Conservation (phyloP, 2,888 invertebrate genomes). For the Augiades crinisus region DNA sequence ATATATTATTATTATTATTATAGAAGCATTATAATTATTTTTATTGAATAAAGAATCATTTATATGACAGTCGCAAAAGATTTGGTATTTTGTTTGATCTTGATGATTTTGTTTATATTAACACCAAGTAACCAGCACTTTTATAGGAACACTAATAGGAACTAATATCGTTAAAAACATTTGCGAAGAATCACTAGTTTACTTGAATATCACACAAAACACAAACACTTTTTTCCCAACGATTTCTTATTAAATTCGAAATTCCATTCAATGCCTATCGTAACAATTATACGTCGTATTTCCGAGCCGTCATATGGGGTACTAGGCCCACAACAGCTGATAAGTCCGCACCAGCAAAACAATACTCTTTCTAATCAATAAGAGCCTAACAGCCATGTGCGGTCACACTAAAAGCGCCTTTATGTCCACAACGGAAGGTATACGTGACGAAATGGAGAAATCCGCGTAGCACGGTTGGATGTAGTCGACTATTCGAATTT, state of each 20-base stretch:
- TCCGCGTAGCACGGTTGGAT: constrained; percentile 65
- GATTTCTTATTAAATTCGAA: neutral
- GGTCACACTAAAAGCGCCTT: constrained; percentile 46
- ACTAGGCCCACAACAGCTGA: constrained; percentile 74
- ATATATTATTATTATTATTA: too few species aligned
- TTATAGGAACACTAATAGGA: too few species aligned
- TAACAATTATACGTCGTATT: constrained; percentile 51
- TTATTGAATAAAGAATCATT: too few species aligned
- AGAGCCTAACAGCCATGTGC: constrained; percentile 40
- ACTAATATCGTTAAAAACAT: neutral
- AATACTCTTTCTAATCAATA: constrained; percentile 36
- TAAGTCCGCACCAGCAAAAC: constrained; percentile 74
- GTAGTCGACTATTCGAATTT: constrained; percentile 71
- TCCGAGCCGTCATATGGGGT: constrained; percentile 49
- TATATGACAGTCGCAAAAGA: too few species aligned
- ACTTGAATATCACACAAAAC: neutral
- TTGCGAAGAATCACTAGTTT: neutral
- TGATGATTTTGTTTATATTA: too few species aligned
- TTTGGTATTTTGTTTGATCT: too few species aligned
- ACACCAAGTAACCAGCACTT: too few species aligned
- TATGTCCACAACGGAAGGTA: constrained; percentile 48
- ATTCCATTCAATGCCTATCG: neutral
- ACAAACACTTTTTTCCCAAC: neutral
- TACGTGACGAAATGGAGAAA: constrained; percentile 46
- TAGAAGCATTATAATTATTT: too few species aligned